Conservation (phyloP, 1,140 invertebrate genomes). For the Harpegnathos saltator region DNA sequence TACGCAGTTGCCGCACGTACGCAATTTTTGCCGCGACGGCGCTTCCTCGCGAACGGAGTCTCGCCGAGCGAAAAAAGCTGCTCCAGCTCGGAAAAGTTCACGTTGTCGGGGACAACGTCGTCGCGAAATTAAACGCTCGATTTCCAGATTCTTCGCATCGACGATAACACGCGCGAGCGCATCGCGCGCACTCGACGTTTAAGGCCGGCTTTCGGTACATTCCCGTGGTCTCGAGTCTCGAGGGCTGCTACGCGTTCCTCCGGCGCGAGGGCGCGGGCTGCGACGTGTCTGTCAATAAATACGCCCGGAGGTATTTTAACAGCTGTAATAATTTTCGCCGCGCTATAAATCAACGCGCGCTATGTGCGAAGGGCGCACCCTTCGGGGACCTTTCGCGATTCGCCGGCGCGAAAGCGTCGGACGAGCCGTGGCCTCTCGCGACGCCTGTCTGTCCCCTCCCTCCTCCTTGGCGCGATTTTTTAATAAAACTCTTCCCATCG, state of each 20-base stretch:
- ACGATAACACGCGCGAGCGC: neutral
- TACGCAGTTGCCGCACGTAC: slow-evolving; percentile 82
- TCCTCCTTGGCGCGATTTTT: neutral
- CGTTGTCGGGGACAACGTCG: too few relatives aligned
- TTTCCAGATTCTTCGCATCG: neutral
- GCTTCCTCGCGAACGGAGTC: slow-evolving; percentile 50
- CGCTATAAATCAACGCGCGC: slow-evolving; percentile 76
- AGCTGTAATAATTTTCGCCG: slow-evolving; percentile 80
- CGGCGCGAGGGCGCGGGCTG: slow-evolving; percentile 50
- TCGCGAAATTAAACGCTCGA: slow-evolving; percentile 4
- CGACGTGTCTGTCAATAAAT: slow-evolving; percentile 70
- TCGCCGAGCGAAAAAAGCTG: slow-evolving; percentile 38
- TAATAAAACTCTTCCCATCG: slow-evolving; percentile 9
- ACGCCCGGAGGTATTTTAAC: slow-evolving; percentile 76
- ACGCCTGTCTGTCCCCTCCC: neutral
- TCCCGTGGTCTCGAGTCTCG: slow-evolving; percentile 47
- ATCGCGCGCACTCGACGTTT: slow-evolving; percentile 46
- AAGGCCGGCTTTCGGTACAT: slow-evolving; percentile 60
- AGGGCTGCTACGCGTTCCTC: slow-evolving; percentile 55
- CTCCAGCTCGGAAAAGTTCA: too few relatives aligned
- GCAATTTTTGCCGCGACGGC: slow-evolving; percentile 76
- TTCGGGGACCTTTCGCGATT: slow-evolving; percentile 27
- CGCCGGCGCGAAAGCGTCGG: slow-evolving; percentile 1
- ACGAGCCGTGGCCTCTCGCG: neutral
- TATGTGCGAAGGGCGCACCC: slow-evolving; percentile 54